Percentiles rank a stretch among this genome's conserved stretches.
Evolutionary conservation across 2,888 invertebrate genomes (phyloP).

Genomic region (Andrena praecox): DNA sequence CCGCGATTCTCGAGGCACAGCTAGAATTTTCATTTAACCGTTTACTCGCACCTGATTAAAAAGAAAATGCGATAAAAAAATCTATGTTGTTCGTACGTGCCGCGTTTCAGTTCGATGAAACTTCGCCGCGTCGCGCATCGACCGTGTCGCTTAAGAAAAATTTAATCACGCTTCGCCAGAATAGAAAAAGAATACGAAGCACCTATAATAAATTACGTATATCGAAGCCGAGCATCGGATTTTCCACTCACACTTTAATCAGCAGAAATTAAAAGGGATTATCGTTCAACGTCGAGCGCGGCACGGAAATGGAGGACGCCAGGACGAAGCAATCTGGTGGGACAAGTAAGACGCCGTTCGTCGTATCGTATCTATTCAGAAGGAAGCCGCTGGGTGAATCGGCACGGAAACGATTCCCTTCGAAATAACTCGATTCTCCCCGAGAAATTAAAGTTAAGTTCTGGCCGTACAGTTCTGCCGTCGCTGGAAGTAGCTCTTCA

Average conservation of each 20-base stretch:
- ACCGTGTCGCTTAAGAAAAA: neutral
- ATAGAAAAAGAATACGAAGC: neutral
- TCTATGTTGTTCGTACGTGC: neutral
- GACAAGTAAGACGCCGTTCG: constrained; percentile 4
- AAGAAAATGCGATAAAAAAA: neutral
- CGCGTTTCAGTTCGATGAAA: neutral
- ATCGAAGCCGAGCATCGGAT: neutral
- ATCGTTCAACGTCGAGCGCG: neutral
- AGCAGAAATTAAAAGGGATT: neutral
- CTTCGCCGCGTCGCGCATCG: neutral
- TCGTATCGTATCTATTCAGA: constrained; percentile 10
- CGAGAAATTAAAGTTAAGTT: constrained; percentile 34
- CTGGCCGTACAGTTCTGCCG: neutral
- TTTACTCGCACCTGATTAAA: constrained; percentile 1
- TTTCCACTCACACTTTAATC: neutral
- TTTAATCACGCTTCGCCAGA: neutral
- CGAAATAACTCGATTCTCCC: constrained; percentile 16
- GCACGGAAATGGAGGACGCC: constrained; percentile 5
- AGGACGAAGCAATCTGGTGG: neutral
- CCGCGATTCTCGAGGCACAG: neutral
- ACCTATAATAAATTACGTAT: neutral
- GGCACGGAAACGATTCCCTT: constrained; percentile 23
- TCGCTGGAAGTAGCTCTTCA: constrained; percentile 7
- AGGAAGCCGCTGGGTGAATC: neutral
- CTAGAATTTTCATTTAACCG: neutral